Conservation (phyloP, 2,888 invertebrate species). For the Brenthis daphne region DNA sequence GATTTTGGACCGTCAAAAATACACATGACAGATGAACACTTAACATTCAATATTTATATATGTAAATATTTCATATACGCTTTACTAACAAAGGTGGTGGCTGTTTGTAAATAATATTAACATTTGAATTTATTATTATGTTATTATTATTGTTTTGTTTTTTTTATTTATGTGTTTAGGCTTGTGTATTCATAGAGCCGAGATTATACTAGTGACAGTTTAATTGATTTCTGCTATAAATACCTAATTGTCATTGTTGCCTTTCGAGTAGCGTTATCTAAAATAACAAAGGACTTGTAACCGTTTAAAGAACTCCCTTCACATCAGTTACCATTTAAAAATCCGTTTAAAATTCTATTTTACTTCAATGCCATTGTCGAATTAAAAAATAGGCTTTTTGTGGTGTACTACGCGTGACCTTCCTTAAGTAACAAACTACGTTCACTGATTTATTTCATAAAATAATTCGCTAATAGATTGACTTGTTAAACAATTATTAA, state of each 20-base stretch:
- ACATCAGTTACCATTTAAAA: constrained; percentile 33
- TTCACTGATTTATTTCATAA: constrained; percentile 51
- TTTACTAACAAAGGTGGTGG: constrained; percentile 73
- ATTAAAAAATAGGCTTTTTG: constrained; percentile 56
- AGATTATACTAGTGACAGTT: constrained; percentile 32
- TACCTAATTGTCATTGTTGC: neutral
- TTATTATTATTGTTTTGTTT: constrained; percentile 51
- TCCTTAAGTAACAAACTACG: constrained; percentile 47
- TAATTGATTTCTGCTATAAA: neutral
- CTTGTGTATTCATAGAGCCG: constrained; percentile 65
- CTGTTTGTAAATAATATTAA: constrained; percentile 46
- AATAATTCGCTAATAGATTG: constrained; percentile 18
- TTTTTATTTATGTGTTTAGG: constrained; percentile 39
- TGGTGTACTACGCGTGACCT: constrained; percentile 51
- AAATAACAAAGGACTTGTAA: constrained; percentile 29
- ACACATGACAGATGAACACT: constrained; percentile 64
- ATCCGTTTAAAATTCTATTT: constrained; percentile 41
- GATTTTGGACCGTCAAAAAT: constrained; percentile 76
- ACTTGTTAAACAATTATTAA: constrained; percentile 10
- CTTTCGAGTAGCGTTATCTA: constrained; percentile 26
- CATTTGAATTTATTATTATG: constrained; percentile 36
- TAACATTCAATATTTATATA: constrained; percentile 43
- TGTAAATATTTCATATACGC: constrained; percentile 29
- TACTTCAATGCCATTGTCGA: constrained; percentile 62
- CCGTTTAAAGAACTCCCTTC: constrained; percentile 43